Conservation (phyloP, 2,888 invertebrate genomes). For the Synanthedon tipuliformis region DNA sequence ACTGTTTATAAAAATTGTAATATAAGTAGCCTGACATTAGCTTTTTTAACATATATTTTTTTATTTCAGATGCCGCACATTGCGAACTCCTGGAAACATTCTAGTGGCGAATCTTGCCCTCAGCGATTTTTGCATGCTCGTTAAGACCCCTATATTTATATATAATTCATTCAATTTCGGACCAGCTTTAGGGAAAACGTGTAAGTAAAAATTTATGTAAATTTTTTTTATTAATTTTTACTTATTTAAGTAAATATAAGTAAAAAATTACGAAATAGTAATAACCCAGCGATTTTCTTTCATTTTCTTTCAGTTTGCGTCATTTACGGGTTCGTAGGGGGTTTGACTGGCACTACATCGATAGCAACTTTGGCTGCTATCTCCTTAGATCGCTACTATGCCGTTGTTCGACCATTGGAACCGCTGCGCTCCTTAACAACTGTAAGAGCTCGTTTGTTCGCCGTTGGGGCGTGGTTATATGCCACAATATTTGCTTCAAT, state of each 20-base stretch:
- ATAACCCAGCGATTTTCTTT: not conserved
- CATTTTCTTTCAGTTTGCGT: slow-evolving; percentile 74
- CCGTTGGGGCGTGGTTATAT: slow-evolving; percentile 79
- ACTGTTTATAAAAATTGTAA: too few relatives aligned
- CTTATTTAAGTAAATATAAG: too few relatives aligned
- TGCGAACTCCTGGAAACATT: slow-evolving; percentile 80
- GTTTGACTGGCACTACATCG: slow-evolving; percentile 83
- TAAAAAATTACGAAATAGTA: too few relatives aligned
- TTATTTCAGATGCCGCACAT: slow-evolving; percentile 73
- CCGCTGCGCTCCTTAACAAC: slow-evolving; percentile 73
- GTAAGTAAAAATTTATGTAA: slow-evolving; percentile 52
- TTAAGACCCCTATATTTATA: slow-evolving; percentile 79
- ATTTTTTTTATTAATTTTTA: too few relatives aligned
- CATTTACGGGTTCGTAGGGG: slow-evolving; percentile 84
- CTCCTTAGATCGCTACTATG: slow-evolving; percentile 84
- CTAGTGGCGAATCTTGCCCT: slow-evolving; percentile 81
- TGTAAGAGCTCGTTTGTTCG: slow-evolving; percentile 71
- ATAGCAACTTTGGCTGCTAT: slow-evolving; percentile 85
- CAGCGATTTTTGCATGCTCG: slow-evolving; percentile 79
- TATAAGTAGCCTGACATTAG: too few relatives aligned
- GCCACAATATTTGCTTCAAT: slow-evolving; percentile 76
- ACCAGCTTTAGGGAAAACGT: slow-evolving; percentile 77
- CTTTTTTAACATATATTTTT: not conserved
- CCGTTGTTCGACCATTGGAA: slow-evolving; percentile 82
- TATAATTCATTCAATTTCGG: slow-evolving; percentile 80